These are phyloP conservation scores for Oxygymnocypris stewartii DNA, from an alignment of 2,113 vertebrate genomes.

Conservation along the genomic window DNA sequence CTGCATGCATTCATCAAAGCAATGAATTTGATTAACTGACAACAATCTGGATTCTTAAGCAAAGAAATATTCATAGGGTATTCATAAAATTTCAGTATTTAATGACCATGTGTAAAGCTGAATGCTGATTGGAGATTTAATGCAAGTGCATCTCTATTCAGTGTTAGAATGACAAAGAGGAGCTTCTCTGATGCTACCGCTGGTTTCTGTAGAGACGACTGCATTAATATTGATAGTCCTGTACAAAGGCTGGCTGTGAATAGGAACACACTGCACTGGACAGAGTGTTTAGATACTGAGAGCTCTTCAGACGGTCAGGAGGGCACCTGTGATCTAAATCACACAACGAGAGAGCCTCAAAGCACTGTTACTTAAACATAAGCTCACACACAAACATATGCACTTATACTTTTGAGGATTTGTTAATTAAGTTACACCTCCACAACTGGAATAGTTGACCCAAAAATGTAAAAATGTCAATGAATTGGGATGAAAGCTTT, in stretches of 20 bases:
- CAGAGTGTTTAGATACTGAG: conserved; percentile 34
- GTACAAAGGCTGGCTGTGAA: conserved; percentile 39
- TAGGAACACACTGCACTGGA: conserved; percentile 30
- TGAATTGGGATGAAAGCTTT: not conserved
- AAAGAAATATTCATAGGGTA: not conserved
- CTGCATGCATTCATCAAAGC: not conserved
- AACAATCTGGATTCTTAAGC: not conserved
- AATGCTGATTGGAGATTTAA: conserved; percentile 28
- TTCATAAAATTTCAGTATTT: not conserved
- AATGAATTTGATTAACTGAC: conserved; percentile 11
- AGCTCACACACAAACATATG: not conserved
- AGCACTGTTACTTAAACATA: not conserved
- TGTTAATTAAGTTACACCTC: not conserved
- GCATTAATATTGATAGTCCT: conserved; percentile 50
- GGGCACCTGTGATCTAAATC: conserved; percentile 17
- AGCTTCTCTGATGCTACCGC: conserved; percentile 47
- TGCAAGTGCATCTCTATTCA: conserved; percentile 32
- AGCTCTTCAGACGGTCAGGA: conserved; percentile 23
- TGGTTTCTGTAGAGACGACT: conserved; percentile 44
- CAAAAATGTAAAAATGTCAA: not conserved
- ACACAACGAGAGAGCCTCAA: conserved; percentile 7
- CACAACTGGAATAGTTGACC: not conserved
- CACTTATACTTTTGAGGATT: not conserved
- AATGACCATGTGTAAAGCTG: not conserved
- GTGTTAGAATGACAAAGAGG: conserved; percentile 38